A percentile compares a stretch with the other conserved stretches of the same genome.
phyloP scores from a whole-genome alignment of 1,140 invertebrate genomes.

The Phymastichus coffea region DNA sequence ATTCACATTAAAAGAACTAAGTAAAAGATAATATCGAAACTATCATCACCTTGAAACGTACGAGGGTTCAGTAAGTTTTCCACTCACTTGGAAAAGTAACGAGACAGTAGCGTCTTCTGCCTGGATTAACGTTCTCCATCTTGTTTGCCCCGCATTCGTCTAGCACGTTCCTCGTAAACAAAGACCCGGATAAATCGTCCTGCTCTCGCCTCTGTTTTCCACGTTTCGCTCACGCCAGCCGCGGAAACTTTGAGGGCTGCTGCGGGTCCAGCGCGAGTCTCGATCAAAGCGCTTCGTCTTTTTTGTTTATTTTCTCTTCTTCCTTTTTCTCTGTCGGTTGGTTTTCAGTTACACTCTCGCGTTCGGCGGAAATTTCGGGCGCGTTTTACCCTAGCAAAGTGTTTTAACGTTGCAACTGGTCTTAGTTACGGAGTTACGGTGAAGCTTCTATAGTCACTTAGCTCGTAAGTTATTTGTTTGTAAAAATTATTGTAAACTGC shows the following conservation, averaged over 20 bases:
- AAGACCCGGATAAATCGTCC: constrained; percentile 44
- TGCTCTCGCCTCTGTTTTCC: constrained; percentile 17
- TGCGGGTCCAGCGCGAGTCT: constrained; percentile 6
- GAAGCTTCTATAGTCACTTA: too few relatives aligned
- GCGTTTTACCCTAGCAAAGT: not conserved
- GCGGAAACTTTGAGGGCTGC: not conserved
- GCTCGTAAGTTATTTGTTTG: too few relatives aligned
- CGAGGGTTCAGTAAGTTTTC: constrained; percentile 1
- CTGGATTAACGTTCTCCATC: constrained; percentile 34
- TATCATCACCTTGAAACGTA: too few relatives aligned
- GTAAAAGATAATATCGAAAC: too few relatives aligned
- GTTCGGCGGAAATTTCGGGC: not conserved
- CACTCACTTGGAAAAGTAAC: constrained; percentile 22
- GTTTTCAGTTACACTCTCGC: constrained; percentile 23
- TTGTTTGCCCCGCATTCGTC: constrained; percentile 7
- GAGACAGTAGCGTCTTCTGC: constrained; percentile 34
- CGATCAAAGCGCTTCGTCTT: constrained; percentile 10
- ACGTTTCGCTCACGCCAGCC: not conserved
- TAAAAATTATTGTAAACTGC: too few relatives aligned
- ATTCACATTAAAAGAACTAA: too few relatives aligned
- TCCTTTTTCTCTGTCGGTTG: not conserved
- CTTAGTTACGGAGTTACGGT: too few relatives aligned
- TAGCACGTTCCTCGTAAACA: constrained; percentile 38
- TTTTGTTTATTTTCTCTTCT: not conserved
- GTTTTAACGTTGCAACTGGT: too few relatives aligned